A percentile compares a stretch with the other conserved stretches of the same genome.
These are phyloP conservation scores for Masticophis lateralis DNA, from an alignment of 2,797 vertebrate genomes.

Conservation along the genomic window DNA sequence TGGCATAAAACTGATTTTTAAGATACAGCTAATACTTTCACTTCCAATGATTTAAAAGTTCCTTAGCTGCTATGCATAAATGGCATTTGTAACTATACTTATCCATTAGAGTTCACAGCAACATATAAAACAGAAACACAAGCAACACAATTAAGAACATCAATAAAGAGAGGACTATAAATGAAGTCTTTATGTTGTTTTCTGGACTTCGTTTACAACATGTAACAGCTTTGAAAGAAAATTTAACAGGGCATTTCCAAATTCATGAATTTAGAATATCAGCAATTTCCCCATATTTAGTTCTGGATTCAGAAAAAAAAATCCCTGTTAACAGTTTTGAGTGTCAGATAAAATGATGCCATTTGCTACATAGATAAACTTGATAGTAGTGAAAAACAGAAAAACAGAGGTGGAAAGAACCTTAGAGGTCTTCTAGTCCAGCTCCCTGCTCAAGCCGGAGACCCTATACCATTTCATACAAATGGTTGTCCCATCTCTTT, in stretches of 20 bases:
- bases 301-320: background rate
- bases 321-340: background rate
- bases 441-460: background rate
- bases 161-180: conserved; percentile 5
- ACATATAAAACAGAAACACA: conserved; percentile 17
- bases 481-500: background rate
- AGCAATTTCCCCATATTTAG: background rate
- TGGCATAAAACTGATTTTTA: background rate
- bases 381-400: background rate
- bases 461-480: background rate
- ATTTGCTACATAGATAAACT: background rate
- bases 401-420: background rate
- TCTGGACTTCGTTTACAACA: conserved; percentile 25
- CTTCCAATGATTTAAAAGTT: background rate
- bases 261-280: background rate
- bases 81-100: background rate
- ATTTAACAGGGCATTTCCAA: background rate
- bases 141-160: background rate
- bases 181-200: background rate
- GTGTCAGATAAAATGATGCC: background rate
- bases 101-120: conserved; percentile 30
- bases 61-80: conserved; percentile 4
- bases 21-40: background rate
- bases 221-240: conserved; percentile 32
- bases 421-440: background rate